Base-by-base conservation (phyloP, 1,140 invertebrate genomes). In the Diprion similis region DNA sequence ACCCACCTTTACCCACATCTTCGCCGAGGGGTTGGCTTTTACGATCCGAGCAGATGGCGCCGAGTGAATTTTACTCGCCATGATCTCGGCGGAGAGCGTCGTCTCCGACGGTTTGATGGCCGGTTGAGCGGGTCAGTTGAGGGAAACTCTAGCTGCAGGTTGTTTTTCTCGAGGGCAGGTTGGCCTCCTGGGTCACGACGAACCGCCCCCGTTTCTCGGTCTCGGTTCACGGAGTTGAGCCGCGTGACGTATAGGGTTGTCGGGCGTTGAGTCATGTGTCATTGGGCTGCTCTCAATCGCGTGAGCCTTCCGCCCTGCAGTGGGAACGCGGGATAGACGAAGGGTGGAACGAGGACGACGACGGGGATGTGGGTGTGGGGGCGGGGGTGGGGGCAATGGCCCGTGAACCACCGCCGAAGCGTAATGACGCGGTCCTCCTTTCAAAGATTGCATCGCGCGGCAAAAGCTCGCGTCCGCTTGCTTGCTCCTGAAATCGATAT, bases 351-450 rank as follows among this genome's bases (percentile, higher is more conserved):
- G 78, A 70, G 71, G 46, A 71, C 46, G 77, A 69, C 68, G 71
- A 75, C 71, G 77, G 71, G 77, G 74, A 65, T 78, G 72, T 59
- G 71, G 76, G 66, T 78, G 72, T 51, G 71, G 76, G 71, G 79
- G 79, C 76, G 79, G 74, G 45, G 78, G 81, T 74, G 77, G 79
- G 81, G 80, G 84, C 85, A 88, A 87, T 88, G 86, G 86, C 78
- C 85, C 86, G 84, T 87, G 84, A 87, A 87, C 84, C 81, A 82
- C 84, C 81, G 80, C 83, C 77, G 81, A 79, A 82, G 79, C 83
- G 85, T 88, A 88, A 88, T 88, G 87, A 88, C 83, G 87, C 87
- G 86, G 83, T 82, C 87, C 87, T 88, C 84, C 82, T 88, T 88
- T 88, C 86, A 86, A 87, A 88, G 86, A 88, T 87, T 87, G 85